Evolutionary conservation across 2,888 invertebrate genomes (phyloP).

Genomic region (Drosophila birchii): DNA sequence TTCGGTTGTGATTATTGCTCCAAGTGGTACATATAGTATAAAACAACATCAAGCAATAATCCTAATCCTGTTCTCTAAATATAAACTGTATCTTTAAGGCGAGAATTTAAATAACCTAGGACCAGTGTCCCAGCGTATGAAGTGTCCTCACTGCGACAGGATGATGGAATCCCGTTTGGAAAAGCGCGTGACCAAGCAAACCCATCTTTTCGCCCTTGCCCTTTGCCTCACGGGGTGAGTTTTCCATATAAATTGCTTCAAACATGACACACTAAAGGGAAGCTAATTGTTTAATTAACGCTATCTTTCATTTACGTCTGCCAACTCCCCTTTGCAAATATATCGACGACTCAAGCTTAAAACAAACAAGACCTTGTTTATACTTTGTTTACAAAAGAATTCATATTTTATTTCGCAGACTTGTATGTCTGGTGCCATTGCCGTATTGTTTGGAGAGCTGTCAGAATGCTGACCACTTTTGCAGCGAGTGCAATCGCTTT

Average conservation of each 20-base stretch:
- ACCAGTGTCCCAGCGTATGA: conserved; percentile 47
- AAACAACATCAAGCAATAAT: background rate
- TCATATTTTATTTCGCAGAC: conserved; percentile 19
- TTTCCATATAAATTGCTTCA: background rate
- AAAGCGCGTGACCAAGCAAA: conserved; percentile 48
- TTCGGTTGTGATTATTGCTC: conserved; percentile 21
- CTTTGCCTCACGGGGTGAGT: conserved; percentile 63
- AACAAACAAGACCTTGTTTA: background rate
- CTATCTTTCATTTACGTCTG: background rate
- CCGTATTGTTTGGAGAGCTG: conserved; percentile 66
- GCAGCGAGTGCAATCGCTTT: conserved; percentile 62
- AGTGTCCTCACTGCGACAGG: conserved; percentile 57
- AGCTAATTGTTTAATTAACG: background rate
- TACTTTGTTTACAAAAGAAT: background rate
- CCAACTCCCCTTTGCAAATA: background rate
- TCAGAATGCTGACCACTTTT: conserved; percentile 60
- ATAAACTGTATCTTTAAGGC: background rate
- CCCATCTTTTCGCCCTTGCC: conserved; percentile 60
- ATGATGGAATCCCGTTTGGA: conserved; percentile 54
- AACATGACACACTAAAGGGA: background rate
- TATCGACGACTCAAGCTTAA: background rate
- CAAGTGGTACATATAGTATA: conserved; percentile 25
- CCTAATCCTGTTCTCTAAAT: background rate
- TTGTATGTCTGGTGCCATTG: conserved; percentile 57
- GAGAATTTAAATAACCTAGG: conserved; percentile 41